Conservation (phyloP, 2,888 invertebrate genomes). For the Aphelenchoides bicaudatus region DNA sequence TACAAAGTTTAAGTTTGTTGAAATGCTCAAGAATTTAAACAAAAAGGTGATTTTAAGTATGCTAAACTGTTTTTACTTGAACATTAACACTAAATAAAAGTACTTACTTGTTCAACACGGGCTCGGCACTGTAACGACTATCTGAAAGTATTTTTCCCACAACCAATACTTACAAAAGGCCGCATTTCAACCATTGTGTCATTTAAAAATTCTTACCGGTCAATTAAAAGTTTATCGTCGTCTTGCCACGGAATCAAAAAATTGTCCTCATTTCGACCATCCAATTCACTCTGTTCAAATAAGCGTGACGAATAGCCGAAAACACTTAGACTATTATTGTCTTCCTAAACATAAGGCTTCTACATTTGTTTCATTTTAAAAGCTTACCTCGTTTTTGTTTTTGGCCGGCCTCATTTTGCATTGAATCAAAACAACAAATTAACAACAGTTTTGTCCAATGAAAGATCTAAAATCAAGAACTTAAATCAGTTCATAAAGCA, state of each 20-base stretch:
- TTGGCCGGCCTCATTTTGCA: too few relatives aligned
- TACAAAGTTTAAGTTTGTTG: too few relatives aligned
- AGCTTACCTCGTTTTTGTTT: too few relatives aligned
- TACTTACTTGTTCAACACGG: too few relatives aligned
- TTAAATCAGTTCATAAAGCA: too few relatives aligned
- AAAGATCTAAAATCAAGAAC: too few relatives aligned
- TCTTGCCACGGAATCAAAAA: conserved; percentile 49
- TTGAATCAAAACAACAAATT: too few relatives aligned
- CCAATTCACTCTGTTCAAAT: conserved; percentile 34
- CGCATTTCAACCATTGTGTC: too few relatives aligned
- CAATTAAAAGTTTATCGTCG: conserved; percentile 38
- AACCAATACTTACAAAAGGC: not conserved
- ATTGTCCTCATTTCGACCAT: conserved; percentile 38
- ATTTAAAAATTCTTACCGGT: conserved; percentile 30
- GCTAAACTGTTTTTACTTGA: conserved; percentile 2
- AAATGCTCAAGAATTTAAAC: conserved; percentile 1
- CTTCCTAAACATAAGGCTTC: conserved; percentile 22
- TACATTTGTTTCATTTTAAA: not conserved
- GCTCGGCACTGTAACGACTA: too few relatives aligned
- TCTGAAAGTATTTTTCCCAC: conserved; percentile 18
- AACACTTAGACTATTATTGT: conserved; percentile 37
- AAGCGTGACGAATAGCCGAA: conserved; percentile 50
- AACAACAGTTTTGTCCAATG: too few relatives aligned
- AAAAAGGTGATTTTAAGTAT: conserved; percentile 9
- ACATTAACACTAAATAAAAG: too few relatives aligned